Conservation (phyloP, 1,140 invertebrate genomes). For the Formica selysi region DNA sequence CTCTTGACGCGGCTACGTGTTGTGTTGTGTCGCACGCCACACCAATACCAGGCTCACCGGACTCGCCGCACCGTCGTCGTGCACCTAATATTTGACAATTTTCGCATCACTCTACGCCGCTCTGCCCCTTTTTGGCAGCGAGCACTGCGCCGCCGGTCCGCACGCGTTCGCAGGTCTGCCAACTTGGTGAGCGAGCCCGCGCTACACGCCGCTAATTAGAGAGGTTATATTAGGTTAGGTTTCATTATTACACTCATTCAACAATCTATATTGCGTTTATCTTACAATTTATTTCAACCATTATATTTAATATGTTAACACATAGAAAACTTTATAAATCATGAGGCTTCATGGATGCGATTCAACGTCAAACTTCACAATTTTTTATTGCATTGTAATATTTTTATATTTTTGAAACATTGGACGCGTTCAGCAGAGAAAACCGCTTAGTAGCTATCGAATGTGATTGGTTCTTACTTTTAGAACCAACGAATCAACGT, state of each 20-base stretch:
- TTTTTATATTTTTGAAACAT: no score
- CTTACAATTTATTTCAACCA: no score
- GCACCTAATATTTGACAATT: conserved; percentile 79
- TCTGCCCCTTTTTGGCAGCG: conserved; percentile 82
- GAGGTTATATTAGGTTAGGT: background rate
- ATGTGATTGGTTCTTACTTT: no score
- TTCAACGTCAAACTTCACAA: no score
- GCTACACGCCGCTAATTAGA: background rate
- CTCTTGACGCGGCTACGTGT: conserved; percentile 53
- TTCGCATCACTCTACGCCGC: conserved; percentile 81
- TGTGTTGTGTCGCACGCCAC: conserved; percentile 52
- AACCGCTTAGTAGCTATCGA: no score
- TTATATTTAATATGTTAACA: no score
- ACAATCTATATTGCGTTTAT: no score
- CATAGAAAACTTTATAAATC: no score
- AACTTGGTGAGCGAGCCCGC: background rate
- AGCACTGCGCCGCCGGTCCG: conserved; percentile 71
- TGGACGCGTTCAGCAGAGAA: no score
- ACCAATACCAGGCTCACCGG: conserved; percentile 51
- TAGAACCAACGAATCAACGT: no score
- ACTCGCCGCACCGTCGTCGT: conserved; percentile 55
- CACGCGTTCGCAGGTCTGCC: conserved; percentile 33
- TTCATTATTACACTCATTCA: background rate
- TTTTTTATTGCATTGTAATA: no score
- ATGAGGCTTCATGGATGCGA: no score